Percentiles rank a stretch among this genome's conserved stretches.
These are phyloP conservation scores for Idaea biselata DNA, from an alignment of 2,888 invertebrate species.

Conservation along the genomic window DNA sequence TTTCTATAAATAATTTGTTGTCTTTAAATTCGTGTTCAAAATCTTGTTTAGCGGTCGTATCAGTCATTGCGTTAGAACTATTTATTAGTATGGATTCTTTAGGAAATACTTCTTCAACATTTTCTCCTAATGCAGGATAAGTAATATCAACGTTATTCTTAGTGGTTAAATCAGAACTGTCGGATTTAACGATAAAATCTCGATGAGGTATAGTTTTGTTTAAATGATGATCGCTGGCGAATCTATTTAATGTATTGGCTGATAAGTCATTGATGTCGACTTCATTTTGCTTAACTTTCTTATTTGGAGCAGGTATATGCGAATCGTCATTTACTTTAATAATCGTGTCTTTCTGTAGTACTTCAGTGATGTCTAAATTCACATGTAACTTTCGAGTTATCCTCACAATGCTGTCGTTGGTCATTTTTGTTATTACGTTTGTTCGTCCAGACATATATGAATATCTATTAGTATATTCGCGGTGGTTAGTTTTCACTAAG, in stretches of 20 bases:
- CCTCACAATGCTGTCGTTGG: slow-evolving; percentile 38
- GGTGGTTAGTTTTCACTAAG: slow-evolving; percentile 5
- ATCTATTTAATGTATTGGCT: not conserved
- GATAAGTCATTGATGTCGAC: not conserved
- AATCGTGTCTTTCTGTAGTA: slow-evolving; percentile 15
- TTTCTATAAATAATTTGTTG: too few relatives aligned
- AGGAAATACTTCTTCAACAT: not conserved
- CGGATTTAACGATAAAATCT: not conserved
- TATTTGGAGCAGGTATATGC: not conserved
- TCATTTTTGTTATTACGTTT: slow-evolving; percentile 43
- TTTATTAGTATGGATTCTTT: not conserved
- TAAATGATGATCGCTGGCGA: not conserved
- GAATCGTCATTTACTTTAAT: not conserved
- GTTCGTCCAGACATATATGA: slow-evolving; percentile 47
- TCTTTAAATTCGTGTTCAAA: too few relatives aligned
- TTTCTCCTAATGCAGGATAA: not conserved
- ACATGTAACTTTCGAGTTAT: slow-evolving; percentile 56
- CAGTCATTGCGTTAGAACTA: not conserved
- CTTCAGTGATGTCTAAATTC: slow-evolving; percentile 58
- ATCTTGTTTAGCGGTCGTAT: not conserved
- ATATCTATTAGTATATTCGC: slow-evolving; percentile 40
- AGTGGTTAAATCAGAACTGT: not conserved
- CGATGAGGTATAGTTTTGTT: not conserved
- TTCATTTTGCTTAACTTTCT: not conserved
- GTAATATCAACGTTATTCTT: not conserved